phyloP scores from a whole-genome alignment of 1,140 invertebrate species.

The Procambarus virginalis region DNA sequence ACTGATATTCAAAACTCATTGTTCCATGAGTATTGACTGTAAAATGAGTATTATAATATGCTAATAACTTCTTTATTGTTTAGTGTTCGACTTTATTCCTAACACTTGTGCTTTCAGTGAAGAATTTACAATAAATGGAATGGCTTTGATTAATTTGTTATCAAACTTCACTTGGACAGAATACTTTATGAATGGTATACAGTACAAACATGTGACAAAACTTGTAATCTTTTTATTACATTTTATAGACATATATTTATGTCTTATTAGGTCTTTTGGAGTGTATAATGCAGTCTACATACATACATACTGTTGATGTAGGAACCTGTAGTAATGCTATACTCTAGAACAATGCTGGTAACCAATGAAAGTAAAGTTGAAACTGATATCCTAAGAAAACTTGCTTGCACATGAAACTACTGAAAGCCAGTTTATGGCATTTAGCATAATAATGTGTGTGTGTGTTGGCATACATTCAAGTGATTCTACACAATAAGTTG shows the following conservation, averaged over 20 bases:
- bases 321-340: neutral
- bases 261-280: constrained; percentile 1
- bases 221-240: neutral
- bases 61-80: too few species aligned
- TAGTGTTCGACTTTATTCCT: too few species aligned
- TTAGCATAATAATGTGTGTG: neutral
- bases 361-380: neutral
- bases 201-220: constrained; percentile 30
- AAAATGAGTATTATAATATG: too few species aligned
- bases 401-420: neutral
- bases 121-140: too few species aligned
- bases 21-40: too few species aligned
- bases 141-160: too few species aligned
- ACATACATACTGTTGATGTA: neutral
- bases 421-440: neutral
- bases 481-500: neutral
- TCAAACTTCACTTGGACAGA: too few species aligned
- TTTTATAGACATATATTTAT: too few species aligned
- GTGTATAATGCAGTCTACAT: neutral
- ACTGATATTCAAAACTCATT: too few species aligned
- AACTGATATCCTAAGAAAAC: neutral
- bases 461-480: neutral
- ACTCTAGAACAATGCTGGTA: neutral
- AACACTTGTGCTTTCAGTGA: too few species aligned
- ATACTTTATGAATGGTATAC: neutral